Percentiles rank a stretch among this genome's conserved stretches.
Evolutionary conservation across 2,797 vertebrate species (phyloP).

Genomic region (Notolabrus celidotus): DNA sequence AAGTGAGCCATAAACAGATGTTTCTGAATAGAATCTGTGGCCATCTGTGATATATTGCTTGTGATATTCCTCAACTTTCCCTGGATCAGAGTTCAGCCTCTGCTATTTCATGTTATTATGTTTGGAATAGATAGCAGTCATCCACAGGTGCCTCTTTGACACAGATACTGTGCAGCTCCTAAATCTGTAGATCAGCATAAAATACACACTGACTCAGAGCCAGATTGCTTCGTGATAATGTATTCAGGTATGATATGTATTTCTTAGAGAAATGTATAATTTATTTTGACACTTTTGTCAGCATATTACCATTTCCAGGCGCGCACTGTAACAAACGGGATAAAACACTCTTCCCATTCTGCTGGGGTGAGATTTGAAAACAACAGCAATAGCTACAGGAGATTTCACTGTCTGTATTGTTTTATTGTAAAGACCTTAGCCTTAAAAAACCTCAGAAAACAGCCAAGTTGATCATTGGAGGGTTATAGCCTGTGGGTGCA

Average conservation of each 20-base stretch:
- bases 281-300: conserved; percentile 77
- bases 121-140: conserved; percentile 64
- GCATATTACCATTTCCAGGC: conserved; percentile 69
- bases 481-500: not conserved
- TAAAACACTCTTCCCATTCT: conserved; percentile 73
- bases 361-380: conserved; percentile 72
- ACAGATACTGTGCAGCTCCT: conserved; percentile 47
- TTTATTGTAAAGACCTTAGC: conserved; percentile 18
- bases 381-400: conserved; percentile 64
- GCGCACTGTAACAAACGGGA: conserved; percentile 67
- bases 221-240: conserved; percentile 79
- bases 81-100: conserved; percentile 70
- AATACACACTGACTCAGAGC: conserved; percentile 66
- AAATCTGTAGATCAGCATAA: conserved; percentile 67
- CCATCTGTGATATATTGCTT: conserved; percentile 64
- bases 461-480: conserved; percentile 14
- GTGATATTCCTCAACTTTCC: conserved; percentile 60
- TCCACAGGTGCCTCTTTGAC: conserved; percentile 69
- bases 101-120: conserved; percentile 71
- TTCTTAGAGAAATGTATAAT: conserved; percentile 71
- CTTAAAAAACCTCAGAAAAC: conserved; percentile 7
- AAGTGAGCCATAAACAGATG: conserved; percentile 39
- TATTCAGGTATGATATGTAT: conserved; percentile 81
- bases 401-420: conserved; percentile 41
- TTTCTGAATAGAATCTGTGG: conserved; percentile 48